Evolutionary conservation across 1,140 invertebrate genomes (phyloP), one percentile per base, ranked within the genome.

Genomic region (Bombus terrestris): DNA sequence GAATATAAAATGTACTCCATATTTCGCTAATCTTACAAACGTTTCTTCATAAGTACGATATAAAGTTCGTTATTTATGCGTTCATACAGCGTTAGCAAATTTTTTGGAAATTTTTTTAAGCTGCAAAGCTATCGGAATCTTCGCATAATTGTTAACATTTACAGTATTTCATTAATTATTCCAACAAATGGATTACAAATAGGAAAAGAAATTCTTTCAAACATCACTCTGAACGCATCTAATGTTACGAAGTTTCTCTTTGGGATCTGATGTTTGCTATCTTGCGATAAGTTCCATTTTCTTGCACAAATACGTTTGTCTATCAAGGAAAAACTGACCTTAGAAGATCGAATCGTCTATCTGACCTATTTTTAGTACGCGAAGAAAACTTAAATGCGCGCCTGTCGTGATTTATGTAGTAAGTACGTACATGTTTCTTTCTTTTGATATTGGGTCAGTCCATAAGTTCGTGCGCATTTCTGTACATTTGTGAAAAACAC

Each of bases 381-480:
- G 64, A 66, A 35, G 64, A 35, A 35, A 66, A 66, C 32, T 66
- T 66, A 66, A 66, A 35, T 66, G 28, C 59, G 12, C 59, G 59
- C 59, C 28, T 62, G 59, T n/a, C 59, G 59, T 62, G 59, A 62
- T 62, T 62, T 62, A 62, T 62, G 59, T 62, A n/a, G 59, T 62
- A 62, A 62, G 59, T n/a, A 62, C 59, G 28, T 62, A 62, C 59
- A 62, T n/a, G 59, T 62, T 62, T 62, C 59, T 62, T 62, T 62
- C 59, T 62, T 28, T 62, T 62, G 12, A 62, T 28, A 62, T 62
- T n/a, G 59, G 59, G 59, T 62, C 59, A n/a, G 47, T 53, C 47
- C 47, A 53, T 53, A 53, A 53, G 59, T 62, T 62, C 10, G 59
- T 62, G 59, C 59, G 59, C 59, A 5, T 62, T 62, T 62, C 59